phyloP scores from a whole-genome alignment of 92 coral and sea anemone species.

The Zoanthus solanderi region DNA sequence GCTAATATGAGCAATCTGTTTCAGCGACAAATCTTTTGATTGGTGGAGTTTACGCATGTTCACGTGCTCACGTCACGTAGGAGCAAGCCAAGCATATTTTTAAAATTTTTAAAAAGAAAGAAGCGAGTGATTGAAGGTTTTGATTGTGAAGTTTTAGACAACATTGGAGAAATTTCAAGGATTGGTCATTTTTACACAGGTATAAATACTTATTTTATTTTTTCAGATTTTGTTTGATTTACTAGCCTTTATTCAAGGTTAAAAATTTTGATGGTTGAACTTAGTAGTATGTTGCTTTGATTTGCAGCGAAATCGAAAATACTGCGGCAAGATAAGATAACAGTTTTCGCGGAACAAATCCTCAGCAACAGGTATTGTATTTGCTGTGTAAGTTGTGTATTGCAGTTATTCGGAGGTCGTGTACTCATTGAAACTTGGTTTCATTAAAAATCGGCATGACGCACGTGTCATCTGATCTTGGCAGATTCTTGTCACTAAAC shows the following conservation, averaged over 20 bases:
- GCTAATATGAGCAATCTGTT: background rate
- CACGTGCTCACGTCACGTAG: background rate
- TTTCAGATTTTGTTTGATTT: background rate
- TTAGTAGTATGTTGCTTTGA: background rate
- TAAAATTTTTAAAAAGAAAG: no score
- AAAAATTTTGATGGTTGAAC: background rate
- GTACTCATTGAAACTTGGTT: background rate
- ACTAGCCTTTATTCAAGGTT: background rate
- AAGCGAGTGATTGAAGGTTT: background rate
- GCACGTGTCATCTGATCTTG: background rate
- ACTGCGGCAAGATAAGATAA: background rate
- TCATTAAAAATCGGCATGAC: background rate
- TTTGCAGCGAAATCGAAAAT: background rate
- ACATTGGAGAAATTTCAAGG: background rate
- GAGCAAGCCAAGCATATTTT: background rate
- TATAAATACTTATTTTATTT: background rate
- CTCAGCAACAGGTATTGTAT: background rate
- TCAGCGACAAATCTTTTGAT: background rate
- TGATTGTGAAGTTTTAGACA: background rate
- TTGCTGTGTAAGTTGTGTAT: background rate
- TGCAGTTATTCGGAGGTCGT: background rate
- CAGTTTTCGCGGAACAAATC: background rate
- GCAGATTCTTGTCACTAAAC: background rate
- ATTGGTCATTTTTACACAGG: background rate
- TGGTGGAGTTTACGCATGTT: conserved; percentile 1